These are phyloP conservation scores for Pseudolaguvia tuberculata DNA, from an alignment of 2,113 vertebrate genomes.

Conservation along the genomic window DNA sequence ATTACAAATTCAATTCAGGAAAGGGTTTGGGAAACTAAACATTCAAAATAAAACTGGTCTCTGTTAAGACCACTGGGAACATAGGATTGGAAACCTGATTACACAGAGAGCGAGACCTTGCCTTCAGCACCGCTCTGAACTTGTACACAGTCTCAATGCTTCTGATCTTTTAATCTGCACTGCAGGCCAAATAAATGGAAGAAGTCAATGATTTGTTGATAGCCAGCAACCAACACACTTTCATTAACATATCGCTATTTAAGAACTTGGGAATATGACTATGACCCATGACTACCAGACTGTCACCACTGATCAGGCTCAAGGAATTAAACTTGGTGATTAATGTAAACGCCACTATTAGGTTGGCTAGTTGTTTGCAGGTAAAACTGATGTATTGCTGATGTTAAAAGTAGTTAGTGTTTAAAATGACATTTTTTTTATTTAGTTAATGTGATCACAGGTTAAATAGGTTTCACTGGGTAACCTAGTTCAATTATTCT, in stretches of 20 bases:
- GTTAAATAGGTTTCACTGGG: neutral
- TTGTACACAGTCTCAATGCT: slow-evolving; percentile 2
- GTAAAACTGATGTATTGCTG: neutral
- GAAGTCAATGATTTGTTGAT: neutral
- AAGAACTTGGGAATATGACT: neutral
- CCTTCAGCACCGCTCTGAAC: too few relatives aligned
- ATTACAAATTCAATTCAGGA: slow-evolving; percentile 33
- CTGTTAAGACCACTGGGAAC: slow-evolving; percentile 15
- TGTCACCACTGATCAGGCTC: neutral
- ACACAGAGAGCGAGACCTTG: slow-evolving; percentile 3
- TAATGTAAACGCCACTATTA: neutral
- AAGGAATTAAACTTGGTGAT: neutral
- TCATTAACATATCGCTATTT: neutral
- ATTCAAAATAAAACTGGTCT: slow-evolving; percentile 35
- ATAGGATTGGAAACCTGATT: slow-evolving; percentile 18
- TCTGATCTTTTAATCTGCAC: slow-evolving; percentile 10
- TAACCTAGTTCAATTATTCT: neutral
- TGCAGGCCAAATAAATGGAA: neutral
- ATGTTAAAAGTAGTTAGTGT: too few relatives aligned
- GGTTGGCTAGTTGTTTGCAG: neutral
- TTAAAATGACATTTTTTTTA: too few relatives aligned
- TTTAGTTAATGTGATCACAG: neutral
- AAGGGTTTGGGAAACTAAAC: slow-evolving; percentile 27
- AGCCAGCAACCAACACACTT: neutral
- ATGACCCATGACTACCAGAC: neutral